Base-by-base conservation (phyloP, 2,888 invertebrate genomes). In the Nipponacmea schrenckii region DNA sequence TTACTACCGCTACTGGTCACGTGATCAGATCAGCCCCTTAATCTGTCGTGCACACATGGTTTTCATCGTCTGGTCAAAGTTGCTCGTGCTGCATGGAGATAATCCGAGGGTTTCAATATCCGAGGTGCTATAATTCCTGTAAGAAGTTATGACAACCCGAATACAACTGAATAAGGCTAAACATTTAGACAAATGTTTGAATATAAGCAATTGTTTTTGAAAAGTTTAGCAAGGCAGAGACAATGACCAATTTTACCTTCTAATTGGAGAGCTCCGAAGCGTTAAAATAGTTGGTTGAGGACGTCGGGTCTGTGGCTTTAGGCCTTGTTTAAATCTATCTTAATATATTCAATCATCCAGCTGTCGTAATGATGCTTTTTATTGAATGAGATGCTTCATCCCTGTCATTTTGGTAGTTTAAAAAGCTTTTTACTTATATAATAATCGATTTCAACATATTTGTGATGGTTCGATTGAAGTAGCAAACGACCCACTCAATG, bases 311-410 rank as follows among this genome's bases (percentile, higher is more conserved):
- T 56, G 24, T 56, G 24, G 56, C 56, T 56, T 24, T 2, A 56
- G 56, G 56, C 56, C 20, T 24, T 56, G 24, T 24, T 24, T 56
- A 56, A 56, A 56, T 56, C 56, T 56, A 56, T 56, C 56, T 56
- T 56, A 39, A 56, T 56, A 56, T 56, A 24, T 56, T 56, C 56
- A 56, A 56, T 56, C 56, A 56, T 24, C 56, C 56, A 56, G 20
- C 56, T 56, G 56, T 56, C 56, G 8, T 56, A 56, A 56, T 56
- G 56, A 56, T 56, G 24, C 20, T 56, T 56, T 56, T 56, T 8
- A 56, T 20, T 24, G 56, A 56, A 24, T 20, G 14, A 56, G 14
- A 56, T 20, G 24, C 56, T 56, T 56, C 24, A 56, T 20, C 56
- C 24, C 56, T 56, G 56, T 56, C 56, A 56, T 24, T 56, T 56